phyloP scores from a whole-genome alignment of 2,797 vertebrate species.

The Echeneis naucrates region DNA sequence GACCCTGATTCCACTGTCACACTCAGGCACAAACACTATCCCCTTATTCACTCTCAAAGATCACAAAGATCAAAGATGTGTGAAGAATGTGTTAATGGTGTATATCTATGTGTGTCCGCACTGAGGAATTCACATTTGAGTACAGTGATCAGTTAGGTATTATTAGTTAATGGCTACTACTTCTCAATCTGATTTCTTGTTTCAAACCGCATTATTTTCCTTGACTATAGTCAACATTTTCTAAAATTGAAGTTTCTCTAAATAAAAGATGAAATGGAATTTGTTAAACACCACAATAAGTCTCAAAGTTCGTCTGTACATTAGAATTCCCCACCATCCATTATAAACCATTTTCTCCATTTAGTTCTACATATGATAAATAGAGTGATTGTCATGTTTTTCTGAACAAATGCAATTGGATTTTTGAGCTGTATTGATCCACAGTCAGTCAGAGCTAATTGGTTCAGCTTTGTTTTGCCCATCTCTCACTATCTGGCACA shows the following conservation, averaged over 20 bases:
- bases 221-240: background rate
- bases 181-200: background rate
- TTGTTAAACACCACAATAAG: too few relatives aligned
- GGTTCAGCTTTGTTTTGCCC: slow-evolving; percentile 42
- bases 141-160: background rate
- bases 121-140: background rate
- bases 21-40: background rate
- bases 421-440: background rate
- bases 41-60: slow-evolving; percentile 39
- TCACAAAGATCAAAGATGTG: slow-evolving; percentile 16
- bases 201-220: background rate
- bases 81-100: background rate
- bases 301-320: too few relatives aligned
- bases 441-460: slow-evolving; percentile 20
- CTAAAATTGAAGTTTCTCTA: background rate
- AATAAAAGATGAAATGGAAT: background rate
- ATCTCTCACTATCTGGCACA: slow-evolving; percentile 23
- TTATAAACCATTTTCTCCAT: background rate
- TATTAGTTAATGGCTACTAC: background rate
- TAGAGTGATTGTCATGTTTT: background rate
- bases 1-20: background rate
- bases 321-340: too few relatives aligned
- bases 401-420: background rate
- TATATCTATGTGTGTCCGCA: background rate
- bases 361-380: background rate